Evolutionary conservation across 1,140 invertebrate species (phyloP).

Genomic region (Pentalonia nigronervosa): DNA sequence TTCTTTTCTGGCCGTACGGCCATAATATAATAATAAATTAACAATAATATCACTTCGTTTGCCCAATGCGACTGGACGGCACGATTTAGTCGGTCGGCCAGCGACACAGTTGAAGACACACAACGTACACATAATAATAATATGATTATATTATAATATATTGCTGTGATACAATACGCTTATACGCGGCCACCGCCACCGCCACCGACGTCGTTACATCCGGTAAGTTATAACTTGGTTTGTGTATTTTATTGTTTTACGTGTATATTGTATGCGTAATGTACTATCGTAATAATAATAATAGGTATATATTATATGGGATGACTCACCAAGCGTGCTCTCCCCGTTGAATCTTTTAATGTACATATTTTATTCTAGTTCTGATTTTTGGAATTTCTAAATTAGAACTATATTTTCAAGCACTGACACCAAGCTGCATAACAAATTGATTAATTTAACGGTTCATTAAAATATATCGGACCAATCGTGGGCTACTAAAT

Average conservation of each 20-base stretch:
- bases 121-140: background rate
- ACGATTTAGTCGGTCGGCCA: background rate
- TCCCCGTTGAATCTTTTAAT: background rate
- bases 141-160: too few relatives aligned
- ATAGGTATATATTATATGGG: background rate
- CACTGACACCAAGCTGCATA: background rate
- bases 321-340: background rate
- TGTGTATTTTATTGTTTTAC: background rate
- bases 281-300: background rate
- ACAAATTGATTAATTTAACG: background rate
- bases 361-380: background rate
- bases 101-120: background rate
- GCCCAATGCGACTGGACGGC: background rate
- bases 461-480: background rate
- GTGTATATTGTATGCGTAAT: background rate
- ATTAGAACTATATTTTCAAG: background rate
- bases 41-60: background rate
- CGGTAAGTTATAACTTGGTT: background rate
- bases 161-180: background rate
- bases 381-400: background rate
- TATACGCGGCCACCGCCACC: background rate
- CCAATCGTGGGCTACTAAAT: background rate
- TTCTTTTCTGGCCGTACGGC: background rate
- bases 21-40: constrained; percentile 16
- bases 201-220: background rate